Evolutionary conservation across 2,113 vertebrate genomes (phyloP).

Genomic region (Calyptommatus sinebrachiatus): DNA sequence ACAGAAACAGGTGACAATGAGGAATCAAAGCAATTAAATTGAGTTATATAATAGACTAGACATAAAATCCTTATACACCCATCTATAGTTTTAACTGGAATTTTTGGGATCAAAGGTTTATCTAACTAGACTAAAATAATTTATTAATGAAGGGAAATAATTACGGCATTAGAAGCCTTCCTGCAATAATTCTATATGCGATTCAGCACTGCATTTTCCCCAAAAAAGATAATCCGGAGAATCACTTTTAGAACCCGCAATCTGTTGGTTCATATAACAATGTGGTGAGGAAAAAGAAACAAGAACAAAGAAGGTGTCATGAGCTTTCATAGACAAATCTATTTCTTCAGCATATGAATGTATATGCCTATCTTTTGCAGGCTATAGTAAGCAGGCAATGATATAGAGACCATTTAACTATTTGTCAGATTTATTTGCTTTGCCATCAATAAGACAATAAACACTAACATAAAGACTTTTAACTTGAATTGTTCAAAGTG

Average conservation of each 20-base stretch:
- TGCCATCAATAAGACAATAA: too few relatives aligned
- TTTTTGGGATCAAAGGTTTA: conserved; percentile 15
- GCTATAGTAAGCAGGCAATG: too few relatives aligned
- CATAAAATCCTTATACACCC: conserved; percentile 10
- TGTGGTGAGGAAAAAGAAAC: neutral
- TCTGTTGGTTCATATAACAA: neutral
- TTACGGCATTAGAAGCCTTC: neutral
- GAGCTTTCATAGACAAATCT: too few relatives aligned
- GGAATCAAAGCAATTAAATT: conserved; percentile 40
- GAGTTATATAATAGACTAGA: conserved; percentile 43
- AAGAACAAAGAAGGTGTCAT: neutral
- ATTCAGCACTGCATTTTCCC: too few relatives aligned
- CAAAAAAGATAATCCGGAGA: neutral
- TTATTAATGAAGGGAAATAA: neutral
- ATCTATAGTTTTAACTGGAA: neutral
- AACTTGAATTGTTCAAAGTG: too few relatives aligned
- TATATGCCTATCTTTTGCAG: too few relatives aligned
- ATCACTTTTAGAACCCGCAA: too few relatives aligned
- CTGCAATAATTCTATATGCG: too few relatives aligned
- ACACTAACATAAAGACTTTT: too few relatives aligned
- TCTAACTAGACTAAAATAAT: neutral
- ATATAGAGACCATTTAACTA: too few relatives aligned
- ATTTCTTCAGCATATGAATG: too few relatives aligned
- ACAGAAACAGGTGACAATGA: conserved; percentile 42
- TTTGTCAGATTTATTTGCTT: too few relatives aligned